Evolutionary conservation across 1,140 invertebrate genomes (phyloP).

Genomic region (Orchesella cincta): DNA sequence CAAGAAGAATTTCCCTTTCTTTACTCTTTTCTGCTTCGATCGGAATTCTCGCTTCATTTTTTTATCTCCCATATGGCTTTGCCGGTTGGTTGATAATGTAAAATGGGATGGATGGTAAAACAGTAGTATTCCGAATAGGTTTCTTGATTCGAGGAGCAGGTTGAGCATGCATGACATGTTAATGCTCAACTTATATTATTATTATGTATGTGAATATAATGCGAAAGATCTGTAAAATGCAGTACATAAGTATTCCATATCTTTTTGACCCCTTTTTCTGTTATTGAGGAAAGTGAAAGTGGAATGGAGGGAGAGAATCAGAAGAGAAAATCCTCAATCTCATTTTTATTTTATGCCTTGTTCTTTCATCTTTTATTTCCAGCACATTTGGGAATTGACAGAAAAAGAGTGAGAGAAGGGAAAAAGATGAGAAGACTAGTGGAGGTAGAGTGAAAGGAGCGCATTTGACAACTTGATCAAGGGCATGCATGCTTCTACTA

Average conservation of each 20-base stretch:
- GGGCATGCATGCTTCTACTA: background rate
- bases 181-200: background rate
- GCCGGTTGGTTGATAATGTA: background rate
- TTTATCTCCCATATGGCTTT: background rate
- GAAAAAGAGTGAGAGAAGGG: slow-evolving; percentile 24
- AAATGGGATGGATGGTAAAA: background rate
- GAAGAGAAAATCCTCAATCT: slow-evolving; percentile 22
- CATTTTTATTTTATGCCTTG: slow-evolving; percentile 12
- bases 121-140: background rate
- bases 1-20: no score
- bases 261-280: background rate
- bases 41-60: slow-evolving; percentile 4
- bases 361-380: slow-evolving; percentile 24
- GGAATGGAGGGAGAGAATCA: background rate
- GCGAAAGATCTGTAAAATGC: background rate
- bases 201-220: background rate
- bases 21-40: background rate
- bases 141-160: background rate
- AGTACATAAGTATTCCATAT: background rate
- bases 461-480: slow-evolving; percentile 24
- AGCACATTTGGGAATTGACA: slow-evolving; percentile 27
- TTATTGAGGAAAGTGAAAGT: background rate
- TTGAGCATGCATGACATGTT: background rate
- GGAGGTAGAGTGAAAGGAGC: slow-evolving; percentile 23
- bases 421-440: slow-evolving; percentile 26